phyloP scores from a whole-genome alignment of 2,888 invertebrate species.

The Argynnis bischoffii region DNA sequence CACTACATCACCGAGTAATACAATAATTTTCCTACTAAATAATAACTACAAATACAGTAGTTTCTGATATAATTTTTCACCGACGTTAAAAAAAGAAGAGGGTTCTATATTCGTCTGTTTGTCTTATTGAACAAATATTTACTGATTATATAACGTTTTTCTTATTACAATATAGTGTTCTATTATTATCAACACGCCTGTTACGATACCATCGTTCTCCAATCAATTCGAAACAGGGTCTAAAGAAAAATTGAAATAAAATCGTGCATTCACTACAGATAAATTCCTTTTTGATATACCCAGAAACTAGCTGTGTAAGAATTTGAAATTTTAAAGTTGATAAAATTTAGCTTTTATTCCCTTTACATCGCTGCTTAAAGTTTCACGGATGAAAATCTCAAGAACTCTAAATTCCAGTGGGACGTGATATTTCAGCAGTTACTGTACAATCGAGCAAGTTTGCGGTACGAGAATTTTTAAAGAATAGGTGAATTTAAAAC shows the following conservation, averaged over 20 bases:
- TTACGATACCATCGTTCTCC: background rate
- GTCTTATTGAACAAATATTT: too few relatives aligned
- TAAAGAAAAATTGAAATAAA: slow-evolving; percentile 3
- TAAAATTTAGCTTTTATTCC: slow-evolving; percentile 42
- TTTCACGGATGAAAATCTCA: slow-evolving; percentile 42
- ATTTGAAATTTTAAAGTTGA: slow-evolving; percentile 40
- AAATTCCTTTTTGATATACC: slow-evolving; percentile 30
- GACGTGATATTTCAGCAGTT: slow-evolving; percentile 42
- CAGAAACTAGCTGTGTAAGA: slow-evolving; percentile 23
- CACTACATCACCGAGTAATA: too few relatives aligned
- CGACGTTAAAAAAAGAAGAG: too few relatives aligned
- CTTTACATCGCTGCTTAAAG: slow-evolving; percentile 41
- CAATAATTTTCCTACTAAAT: too few relatives aligned
- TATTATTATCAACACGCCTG: too few relatives aligned
- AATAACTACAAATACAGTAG: too few relatives aligned
- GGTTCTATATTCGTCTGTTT: too few relatives aligned
- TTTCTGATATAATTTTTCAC: too few relatives aligned
- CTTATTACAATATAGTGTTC: too few relatives aligned
- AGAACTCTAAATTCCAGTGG: slow-evolving; percentile 41
- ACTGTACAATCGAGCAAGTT: slow-evolving; percentile 33
- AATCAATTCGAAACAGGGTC: background rate
- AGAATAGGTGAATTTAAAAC: slow-evolving; percentile 35
- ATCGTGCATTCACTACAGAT: slow-evolving; percentile 18
- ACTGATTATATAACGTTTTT: too few relatives aligned
- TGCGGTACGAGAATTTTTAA: slow-evolving; percentile 35